phyloP scores from a whole-genome alignment of 35 echinoderm and acorn worm species.

The Patiria miniata region DNA sequence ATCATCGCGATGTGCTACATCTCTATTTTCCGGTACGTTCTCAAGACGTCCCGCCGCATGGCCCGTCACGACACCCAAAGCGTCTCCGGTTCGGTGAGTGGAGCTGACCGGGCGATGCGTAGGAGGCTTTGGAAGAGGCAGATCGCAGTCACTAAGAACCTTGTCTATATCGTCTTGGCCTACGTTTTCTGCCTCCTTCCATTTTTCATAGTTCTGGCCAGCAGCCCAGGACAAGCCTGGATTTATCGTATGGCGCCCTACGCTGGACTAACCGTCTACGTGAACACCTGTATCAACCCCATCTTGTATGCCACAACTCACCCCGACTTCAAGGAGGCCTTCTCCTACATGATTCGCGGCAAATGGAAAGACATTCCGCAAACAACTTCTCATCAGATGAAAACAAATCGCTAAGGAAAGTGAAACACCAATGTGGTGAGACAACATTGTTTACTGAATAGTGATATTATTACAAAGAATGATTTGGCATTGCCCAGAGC shows the following conservation, averaged over 20 bases:
- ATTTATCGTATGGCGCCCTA: slow-evolving; percentile 29
- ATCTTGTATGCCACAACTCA: slow-evolving; percentile 57
- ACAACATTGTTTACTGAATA: no score
- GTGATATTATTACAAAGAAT: no score
- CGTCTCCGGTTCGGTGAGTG: background rate
- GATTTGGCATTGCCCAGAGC: no score
- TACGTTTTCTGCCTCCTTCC: slow-evolving; percentile 47
- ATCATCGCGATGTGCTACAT: slow-evolving; percentile 51
- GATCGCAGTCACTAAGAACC: slow-evolving; percentile 55
- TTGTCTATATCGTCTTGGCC: slow-evolving; percentile 50
- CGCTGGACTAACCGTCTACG: slow-evolving; percentile 33
- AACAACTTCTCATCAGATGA: no score
- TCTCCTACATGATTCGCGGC: slow-evolving; percentile 3
- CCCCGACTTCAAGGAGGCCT: slow-evolving; percentile 49
- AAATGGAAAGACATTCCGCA: background rate
- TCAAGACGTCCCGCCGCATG: background rate
- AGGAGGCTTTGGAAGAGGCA: background rate
- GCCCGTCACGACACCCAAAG: background rate
- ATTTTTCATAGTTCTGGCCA: slow-evolving; percentile 23
- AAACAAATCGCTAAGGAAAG: no score
- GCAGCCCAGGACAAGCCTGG: background rate
- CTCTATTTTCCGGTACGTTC: slow-evolving; percentile 32
- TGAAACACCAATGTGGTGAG: no score
- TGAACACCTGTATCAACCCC: slow-evolving; percentile 50
- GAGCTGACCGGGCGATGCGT: background rate